A percentile compares a stretch with the other conserved stretches of the same genome.
Evolutionary conservation across 2,113 vertebrate genomes (phyloP).

Genomic region (Microtus montanus): DNA sequence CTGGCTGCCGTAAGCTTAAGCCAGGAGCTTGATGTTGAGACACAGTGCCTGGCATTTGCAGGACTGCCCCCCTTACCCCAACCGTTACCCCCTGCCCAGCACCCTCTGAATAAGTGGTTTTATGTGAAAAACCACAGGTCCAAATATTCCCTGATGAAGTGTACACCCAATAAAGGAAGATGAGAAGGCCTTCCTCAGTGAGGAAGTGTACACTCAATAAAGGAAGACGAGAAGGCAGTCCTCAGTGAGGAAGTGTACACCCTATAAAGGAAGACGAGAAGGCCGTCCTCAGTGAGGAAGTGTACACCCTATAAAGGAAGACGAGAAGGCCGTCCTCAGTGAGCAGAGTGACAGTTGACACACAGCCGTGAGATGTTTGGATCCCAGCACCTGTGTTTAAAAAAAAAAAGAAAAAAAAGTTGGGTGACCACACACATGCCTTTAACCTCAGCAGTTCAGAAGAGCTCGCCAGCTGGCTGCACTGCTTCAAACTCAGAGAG

Average conservation of each 20-base stretch:
- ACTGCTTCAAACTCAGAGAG: not conserved
- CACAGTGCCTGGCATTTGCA: fast-evolving
- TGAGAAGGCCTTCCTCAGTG: fast-evolving
- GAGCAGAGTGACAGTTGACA: not conserved
- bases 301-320: not conserved
- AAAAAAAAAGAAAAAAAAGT: not conserved
- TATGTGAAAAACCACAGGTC: not conserved
- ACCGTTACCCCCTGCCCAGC: not conserved
- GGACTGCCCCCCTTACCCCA: not conserved
- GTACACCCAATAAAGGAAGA: not conserved
- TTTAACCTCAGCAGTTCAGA: not conserved
- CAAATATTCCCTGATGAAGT: not conserved
- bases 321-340: fast-evolving
- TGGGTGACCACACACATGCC: not conserved
- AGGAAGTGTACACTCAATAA: fast-evolving
- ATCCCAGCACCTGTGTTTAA: not conserved
- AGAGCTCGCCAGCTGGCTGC: not conserved
- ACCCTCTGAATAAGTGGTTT: not conserved
- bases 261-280: not conserved
- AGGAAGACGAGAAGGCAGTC: not conserved
- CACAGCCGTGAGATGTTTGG: too few relatives aligned
- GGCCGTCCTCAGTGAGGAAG: not conserved
- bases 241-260: fast-evolving
- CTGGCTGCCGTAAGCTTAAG: not conserved
- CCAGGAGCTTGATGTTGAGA: fast-evolving